Conservation (phyloP, 2,888 invertebrate genomes). For the Apamea monoglypha region DNA sequence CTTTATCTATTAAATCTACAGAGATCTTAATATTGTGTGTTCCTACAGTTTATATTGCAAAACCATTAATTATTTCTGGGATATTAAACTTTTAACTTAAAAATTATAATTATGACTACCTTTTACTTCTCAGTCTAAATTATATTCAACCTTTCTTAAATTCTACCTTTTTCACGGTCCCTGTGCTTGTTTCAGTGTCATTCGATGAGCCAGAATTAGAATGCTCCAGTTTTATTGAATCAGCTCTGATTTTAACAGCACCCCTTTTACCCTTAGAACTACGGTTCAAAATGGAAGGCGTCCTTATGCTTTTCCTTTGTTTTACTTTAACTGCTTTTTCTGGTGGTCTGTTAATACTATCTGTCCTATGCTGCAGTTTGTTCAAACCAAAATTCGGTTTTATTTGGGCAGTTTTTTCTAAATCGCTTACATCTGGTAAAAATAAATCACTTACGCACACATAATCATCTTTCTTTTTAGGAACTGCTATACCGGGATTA, state of each 20-base stretch:
- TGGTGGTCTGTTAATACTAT: conserved; percentile 85
- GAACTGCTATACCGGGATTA: conserved; percentile 75
- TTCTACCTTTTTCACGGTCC: conserved; percentile 85
- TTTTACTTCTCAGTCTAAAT: conserved; percentile 43
- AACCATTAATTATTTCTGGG: conserved; percentile 15
- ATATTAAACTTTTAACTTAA: conserved; percentile 23
- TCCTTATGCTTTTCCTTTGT: conserved; percentile 79
- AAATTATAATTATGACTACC: conserved; percentile 17
- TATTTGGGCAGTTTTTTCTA: conserved; percentile 85
- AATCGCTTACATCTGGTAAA: conserved; percentile 80
- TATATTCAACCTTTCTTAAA: conserved; percentile 71
- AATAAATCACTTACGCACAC: conserved; percentile 83
- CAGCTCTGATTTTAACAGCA: conserved; percentile 74
- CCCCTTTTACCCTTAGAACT: conserved; percentile 74
- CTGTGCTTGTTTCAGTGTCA: conserved; percentile 88
- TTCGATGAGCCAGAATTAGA: conserved; percentile 91
- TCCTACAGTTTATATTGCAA: conserved; percentile 33
- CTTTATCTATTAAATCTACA: conserved; percentile 53
- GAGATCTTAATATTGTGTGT: conserved; percentile 60
- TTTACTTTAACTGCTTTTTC: conserved; percentile 85
- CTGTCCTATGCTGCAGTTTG: conserved; percentile 85
- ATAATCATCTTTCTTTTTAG: conserved; percentile 82
- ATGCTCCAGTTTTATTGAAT: conserved; percentile 83
- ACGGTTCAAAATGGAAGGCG: conserved; percentile 78
- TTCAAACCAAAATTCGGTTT: conserved; percentile 86